Base-by-base conservation (phyloP, 2,888 invertebrate genomes). In the Cerastoderma edule region DNA sequence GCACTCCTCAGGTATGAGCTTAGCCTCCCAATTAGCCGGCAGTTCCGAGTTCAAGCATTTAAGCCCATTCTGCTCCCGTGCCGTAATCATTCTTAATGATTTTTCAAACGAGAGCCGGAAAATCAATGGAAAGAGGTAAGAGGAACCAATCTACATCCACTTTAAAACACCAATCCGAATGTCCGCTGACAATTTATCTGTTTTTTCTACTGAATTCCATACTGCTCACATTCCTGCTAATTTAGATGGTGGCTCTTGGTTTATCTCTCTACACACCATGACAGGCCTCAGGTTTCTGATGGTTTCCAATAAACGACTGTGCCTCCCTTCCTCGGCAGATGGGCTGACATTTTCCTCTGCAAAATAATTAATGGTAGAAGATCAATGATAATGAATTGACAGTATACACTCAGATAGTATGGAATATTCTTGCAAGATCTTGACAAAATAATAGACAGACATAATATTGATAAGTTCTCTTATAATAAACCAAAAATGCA, bases 1-100 rank as follows among this genome's bases (percentile, higher is more conserved):
- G 19, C 88, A 88, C 32, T 82, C 82, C 63, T 86, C 85, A 13
- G 83, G 76, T 3, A 78, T 80, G 22, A 89, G 75, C 33, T 87
- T 88, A 27, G 88, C 89, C 70, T 89, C 87, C 87, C 88, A 89
- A 19, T 82, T 85, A 3, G 86, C 88, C 19, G 83, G 85, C n/a
- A 89, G 73, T 65, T 82, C 84, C n/a, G 80, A 54, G 67, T 88
- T 88, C 32, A 82, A 33, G 67, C 78, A 81, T 71, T 78, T 81
- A 19, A 81, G 63, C 16, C 73, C 78, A 57, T 78, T 81, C 56
- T 35, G 67, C 24, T 73, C 67, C 48, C 53, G 33, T 1, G 68
- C 48, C 5, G 67, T 24, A 32, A 60, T 67, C 73, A 73, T 65
- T 39, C 57, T 53, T 27, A 53, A 27, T 22, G 50, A 30, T 66